Conservation (phyloP, 2,797 vertebrate genomes). For the Oceanodroma leucorhoa region DNA sequence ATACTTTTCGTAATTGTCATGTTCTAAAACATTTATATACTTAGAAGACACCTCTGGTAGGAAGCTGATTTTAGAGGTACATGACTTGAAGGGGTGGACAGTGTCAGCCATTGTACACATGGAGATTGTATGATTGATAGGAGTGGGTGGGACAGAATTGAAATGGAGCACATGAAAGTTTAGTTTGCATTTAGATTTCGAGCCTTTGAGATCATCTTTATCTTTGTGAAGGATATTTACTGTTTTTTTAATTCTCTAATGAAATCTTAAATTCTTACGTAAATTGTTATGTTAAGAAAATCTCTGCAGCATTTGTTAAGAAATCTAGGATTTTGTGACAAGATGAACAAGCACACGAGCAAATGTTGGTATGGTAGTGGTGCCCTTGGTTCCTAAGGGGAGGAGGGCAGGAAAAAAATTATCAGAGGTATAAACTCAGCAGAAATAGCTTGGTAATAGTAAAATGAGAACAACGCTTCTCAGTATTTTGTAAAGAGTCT, state of each 20-base stretch:
- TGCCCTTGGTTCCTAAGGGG: background rate
- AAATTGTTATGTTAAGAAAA: background rate
- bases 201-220: background rate
- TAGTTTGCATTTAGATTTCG: background rate
- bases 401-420: background rate
- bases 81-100: background rate
- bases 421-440: background rate
- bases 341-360: background rate
- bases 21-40: background rate
- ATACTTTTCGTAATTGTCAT: background rate
- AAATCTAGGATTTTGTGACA: background rate
- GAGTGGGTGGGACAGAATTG: background rate
- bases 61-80: background rate
- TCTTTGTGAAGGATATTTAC: background rate
- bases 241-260: background rate
- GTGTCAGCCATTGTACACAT: background rate
- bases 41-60: background rate
- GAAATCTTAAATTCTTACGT: background rate
- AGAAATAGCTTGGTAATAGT: background rate
- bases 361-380: background rate
- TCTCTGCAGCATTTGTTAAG: background rate
- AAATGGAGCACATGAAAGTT: background rate
- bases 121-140: background rate
- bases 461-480: background rate
- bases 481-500: background rate